Conservation (phyloP, 2,113 vertebrate genomes). For the Mormyrus lacerda region DNA sequence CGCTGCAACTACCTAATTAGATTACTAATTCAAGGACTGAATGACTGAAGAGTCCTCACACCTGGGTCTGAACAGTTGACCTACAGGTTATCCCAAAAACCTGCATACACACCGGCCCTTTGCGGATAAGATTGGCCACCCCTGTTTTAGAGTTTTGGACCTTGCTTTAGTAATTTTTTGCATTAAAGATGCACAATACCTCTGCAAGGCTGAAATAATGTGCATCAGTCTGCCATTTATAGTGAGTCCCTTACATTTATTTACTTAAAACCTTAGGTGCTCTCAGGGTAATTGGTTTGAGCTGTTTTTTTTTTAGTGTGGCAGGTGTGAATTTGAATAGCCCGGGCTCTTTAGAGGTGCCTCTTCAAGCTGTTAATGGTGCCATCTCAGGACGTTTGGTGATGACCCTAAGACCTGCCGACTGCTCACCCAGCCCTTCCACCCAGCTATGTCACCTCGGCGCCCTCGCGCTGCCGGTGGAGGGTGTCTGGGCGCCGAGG, state of each 20-base stretch:
- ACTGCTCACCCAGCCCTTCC: not conserved
- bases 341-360: not conserved
- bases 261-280: not conserved
- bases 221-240: not conserved
- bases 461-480: too few species aligned
- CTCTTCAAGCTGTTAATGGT: not conserved
- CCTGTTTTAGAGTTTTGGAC: not conserved
- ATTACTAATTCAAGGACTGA: too few species aligned
- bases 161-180: not conserved
- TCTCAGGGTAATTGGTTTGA: not conserved
- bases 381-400: not conserved
- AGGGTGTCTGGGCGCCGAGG: conserved; percentile 9
- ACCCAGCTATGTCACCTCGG: not conserved
- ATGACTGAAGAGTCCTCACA: too few species aligned
- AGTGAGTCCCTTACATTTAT: not conserved
- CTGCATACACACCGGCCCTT: too few species aligned
- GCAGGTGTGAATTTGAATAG: not conserved
- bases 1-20: too few species aligned
- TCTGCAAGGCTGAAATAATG: not conserved
- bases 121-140: too few species aligned
- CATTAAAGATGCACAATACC: not conserved
- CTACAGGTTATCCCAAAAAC: too few species aligned
- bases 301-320: not conserved
- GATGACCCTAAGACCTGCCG: conserved; percentile 15
- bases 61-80: too few species aligned